Base-by-base conservation (phyloP, 2,888 invertebrate species). In the Macropis europaea region DNA sequence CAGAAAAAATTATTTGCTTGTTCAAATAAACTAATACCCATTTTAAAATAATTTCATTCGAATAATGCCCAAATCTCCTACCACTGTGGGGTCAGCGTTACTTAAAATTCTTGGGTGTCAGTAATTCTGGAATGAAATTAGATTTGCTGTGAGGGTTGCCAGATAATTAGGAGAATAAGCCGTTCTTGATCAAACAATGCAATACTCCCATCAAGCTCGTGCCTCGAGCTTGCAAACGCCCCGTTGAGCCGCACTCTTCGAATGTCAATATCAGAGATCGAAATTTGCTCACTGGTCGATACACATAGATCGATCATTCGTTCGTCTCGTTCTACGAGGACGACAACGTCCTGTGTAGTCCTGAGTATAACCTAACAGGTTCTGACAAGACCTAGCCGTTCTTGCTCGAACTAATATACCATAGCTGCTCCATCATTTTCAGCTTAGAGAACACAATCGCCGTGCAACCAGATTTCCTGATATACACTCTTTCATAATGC, bases 371-470 rank as follows among this genome's bases (percentile, higher is more conserved):
- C 64, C 70, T 72, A 82, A 77, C 77, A 75, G 52, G 47, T 67
- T 76, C 71, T 68, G 76, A 76, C 71, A 64, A 71, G 54, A 64
- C 36, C 48, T 47, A 47, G 32, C 22, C 13, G 43, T 52, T 50
- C 54, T 48, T 17, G 60, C 57, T 63, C 66, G 66, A 67, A 78
- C 76, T 76, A 81, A 82, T 83, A 80, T 76, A 73, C 83, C 78
- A 82, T 80, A 75, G 77, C 82, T 80, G 84, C 82, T 87, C 87
- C 84, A 87, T 87, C 86, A 86, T 87, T 86, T 82, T 79, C 80
- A 81, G 85, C 83, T 86, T 82, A 82, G 79, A 75, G 76, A 64
- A 57, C 72, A 69, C 59, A 59, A 68, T 66, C 61, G 53, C 59
- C 24, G 48, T 42, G 63, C 61, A 67, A 79, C 76, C 75, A 76